These are phyloP conservation scores for Arctia plantaginis DNA, from an alignment of 2,888 invertebrate species.

Conservation along the genomic window DNA sequence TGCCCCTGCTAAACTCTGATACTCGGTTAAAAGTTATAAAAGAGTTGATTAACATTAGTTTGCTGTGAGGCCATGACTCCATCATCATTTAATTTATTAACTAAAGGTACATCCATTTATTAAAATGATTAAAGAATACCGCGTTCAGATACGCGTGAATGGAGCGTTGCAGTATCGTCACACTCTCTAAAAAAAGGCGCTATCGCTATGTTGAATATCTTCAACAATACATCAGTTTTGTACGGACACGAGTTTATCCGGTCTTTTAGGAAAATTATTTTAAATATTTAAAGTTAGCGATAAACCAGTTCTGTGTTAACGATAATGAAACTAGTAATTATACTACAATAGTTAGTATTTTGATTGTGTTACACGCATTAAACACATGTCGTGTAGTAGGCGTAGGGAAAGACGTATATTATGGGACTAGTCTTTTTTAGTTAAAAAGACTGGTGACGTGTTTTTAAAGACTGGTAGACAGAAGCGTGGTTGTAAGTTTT, in stretches of 20 bases:
- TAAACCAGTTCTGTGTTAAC: neutral
- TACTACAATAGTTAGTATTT: neutral
- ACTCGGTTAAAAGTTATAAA: no score
- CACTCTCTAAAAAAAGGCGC: neutral
- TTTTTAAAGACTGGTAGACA: neutral
- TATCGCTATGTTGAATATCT: no score
- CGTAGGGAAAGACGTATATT: neutral
- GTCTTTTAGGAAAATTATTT: neutral
- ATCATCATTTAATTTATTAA: no score
- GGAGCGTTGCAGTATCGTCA: neutral
- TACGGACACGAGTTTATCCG: neutral
- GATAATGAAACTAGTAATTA: neutral
- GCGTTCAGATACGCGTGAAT: neutral
- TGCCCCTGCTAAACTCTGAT: no score
- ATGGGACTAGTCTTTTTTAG: neutral
- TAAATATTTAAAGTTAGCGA: neutral
- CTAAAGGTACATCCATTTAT: neutral
- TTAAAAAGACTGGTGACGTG: neutral
- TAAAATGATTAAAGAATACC: neutral
- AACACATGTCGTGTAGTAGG: neutral
- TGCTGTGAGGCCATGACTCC: no score
- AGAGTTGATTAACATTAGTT: no score
- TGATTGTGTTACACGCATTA: neutral
- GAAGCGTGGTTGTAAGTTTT: neutral
- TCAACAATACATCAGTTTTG: neutral